phyloP scores from a whole-genome alignment of 1,140 invertebrate species.

The Drosophila burlai region DNA sequence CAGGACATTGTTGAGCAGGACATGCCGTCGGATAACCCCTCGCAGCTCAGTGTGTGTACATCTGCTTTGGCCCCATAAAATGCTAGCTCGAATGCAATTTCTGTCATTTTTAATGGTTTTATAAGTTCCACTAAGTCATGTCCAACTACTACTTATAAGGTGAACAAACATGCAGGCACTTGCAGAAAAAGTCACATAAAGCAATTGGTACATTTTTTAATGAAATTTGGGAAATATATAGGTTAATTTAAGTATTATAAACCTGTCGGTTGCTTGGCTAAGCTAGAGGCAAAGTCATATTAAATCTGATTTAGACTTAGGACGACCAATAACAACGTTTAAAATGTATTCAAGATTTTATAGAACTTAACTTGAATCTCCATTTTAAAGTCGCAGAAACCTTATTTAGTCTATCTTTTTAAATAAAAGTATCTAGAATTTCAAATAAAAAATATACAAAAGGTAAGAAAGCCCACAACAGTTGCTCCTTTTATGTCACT shows the following conservation, averaged over 20 bases:
- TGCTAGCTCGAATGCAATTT: conserved; percentile 64
- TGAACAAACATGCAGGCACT: background rate
- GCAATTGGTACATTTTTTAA: background rate
- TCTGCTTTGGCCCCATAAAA: conserved; percentile 44
- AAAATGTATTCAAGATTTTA: background rate
- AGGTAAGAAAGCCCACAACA: background rate
- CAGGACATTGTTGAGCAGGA: conserved; percentile 28
- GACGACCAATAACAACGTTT: background rate
- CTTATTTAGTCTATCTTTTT: background rate
- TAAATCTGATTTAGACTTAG: background rate
- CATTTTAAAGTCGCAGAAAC: background rate
- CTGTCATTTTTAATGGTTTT: conserved; percentile 78
- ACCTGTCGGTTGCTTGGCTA: background rate
- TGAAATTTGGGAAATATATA: no score
- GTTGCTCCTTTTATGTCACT: no score
- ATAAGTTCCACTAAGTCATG: conserved; percentile 61
- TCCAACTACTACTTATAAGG: conserved; percentile 19
- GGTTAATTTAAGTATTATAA: no score
- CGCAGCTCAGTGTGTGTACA: conserved; percentile 18
- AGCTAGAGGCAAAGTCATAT: background rate
- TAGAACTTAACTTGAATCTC: no score
- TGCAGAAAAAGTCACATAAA: background rate
- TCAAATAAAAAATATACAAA: no score
- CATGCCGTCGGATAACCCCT: conserved; percentile 21
- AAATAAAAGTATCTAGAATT: background rate